Base-by-base conservation (phyloP, 2,797 vertebrate species). In the Thripadectes ignobilis region DNA sequence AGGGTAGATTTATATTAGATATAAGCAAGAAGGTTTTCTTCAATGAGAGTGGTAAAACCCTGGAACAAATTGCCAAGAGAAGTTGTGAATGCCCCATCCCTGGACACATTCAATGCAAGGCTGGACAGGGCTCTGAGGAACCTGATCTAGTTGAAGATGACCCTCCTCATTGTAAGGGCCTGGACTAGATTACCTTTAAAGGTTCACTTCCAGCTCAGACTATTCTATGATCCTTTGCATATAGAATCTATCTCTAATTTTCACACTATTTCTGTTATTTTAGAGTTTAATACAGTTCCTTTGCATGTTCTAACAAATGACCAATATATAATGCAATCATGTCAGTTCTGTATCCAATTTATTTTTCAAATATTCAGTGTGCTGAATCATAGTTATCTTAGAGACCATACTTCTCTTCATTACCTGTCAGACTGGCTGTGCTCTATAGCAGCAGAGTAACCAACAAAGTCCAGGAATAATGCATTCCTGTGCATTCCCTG, bases 401-500 rank as follows among this genome's bases (percentile, higher is more conserved):
- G 88, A 77, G 46, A 63, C 24, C 74, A 87, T 29, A 76, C 92
- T 94, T 90, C 71, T 81, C 83, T 76, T 86, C 77, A 69, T 76
- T 91, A 73, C 20, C 20, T 84, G 45, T 89, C 62, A 92, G 14
- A 45, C 27, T 45, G 38, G 34, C 20, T 90, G 62, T 68, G 32
- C 36, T 85, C 23, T 61, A 8, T 11, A 59, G 59, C 29, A 93
- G 39, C 11, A 39, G 15, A 10, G 19, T 87, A 27, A 32, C 54
- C 5, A 9, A 30, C 7, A 32, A 61, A 71, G n/a, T 52, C 62
- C 46, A 55, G 81, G 39, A 75, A 69, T 36, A 86, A 92, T 49
- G 16, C 63, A 52, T 51, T 85, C 21, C 61, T 55, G 8, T 83
- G 48, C 58, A 36, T 57, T 79, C 32, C n/a, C 14, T 14, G 26